These are phyloP conservation scores for Eubasilissa regina DNA, from an alignment of 1,140 invertebrate genomes.

Conservation along the genomic window DNA sequence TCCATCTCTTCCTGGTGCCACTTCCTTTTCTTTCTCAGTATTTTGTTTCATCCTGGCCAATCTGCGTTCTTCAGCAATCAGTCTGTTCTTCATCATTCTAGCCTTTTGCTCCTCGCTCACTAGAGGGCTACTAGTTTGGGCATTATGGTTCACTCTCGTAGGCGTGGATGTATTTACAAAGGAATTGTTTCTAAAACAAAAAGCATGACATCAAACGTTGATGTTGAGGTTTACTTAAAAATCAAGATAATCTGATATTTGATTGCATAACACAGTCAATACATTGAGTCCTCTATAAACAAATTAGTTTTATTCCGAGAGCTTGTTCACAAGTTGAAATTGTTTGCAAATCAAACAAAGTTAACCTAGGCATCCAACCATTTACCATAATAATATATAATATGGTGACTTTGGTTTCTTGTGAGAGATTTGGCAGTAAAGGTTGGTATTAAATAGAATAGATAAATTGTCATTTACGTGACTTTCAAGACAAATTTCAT, in stretches of 20 bases:
- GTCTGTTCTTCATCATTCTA: slow-evolving; percentile 68
- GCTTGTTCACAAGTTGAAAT: no score
- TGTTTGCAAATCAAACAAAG: no score
- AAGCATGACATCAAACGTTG: slow-evolving; percentile 28
- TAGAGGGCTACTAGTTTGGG: slow-evolving; percentile 63
- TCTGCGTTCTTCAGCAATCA: slow-evolving; percentile 68
- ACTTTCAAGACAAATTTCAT: no score
- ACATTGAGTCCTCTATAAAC: no score
- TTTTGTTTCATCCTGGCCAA: slow-evolving; percentile 51
- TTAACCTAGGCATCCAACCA: no score
- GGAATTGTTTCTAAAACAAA: slow-evolving; percentile 14
- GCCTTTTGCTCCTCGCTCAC: slow-evolving; percentile 68
- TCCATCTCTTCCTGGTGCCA: not conserved
- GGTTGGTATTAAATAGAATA: no score
- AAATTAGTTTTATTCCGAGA: no score
- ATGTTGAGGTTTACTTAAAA: not conserved
- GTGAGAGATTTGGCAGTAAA: no score
- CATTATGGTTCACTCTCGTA: slow-evolving; percentile 54
- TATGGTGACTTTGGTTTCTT: no score
- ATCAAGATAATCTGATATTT: not conserved
- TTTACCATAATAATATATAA: no score
- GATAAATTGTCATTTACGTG: no score
- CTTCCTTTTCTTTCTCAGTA: slow-evolving; percentile 25
- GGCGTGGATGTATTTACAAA: slow-evolving; percentile 16
- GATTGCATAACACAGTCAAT: no score